Evolutionary conservation across 2,113 vertebrate genomes (phyloP).

Genomic region (Haliaeetus leucogaster): DNA sequence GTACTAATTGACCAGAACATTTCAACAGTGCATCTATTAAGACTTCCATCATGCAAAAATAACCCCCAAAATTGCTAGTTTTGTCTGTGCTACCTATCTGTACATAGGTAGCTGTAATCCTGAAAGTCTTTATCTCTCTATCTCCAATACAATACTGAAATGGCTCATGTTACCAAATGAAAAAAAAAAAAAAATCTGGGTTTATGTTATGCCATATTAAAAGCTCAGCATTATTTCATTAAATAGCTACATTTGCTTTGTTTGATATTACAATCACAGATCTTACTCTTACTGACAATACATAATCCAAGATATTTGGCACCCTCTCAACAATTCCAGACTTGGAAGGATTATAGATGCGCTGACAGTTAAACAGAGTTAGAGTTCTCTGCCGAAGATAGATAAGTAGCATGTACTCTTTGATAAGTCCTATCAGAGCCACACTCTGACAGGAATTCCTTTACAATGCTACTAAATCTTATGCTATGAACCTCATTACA

Average conservation of each 20-base stretch:
- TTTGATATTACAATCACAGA: neutral
- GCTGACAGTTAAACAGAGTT: conserved; percentile 33
- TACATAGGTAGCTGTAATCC: neutral
- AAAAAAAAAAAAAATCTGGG: neutral
- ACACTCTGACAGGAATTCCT: conserved; percentile 54
- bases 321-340: conserved; percentile 41
- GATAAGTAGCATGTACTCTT: conserved; percentile 25
- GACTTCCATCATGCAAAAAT: neutral
- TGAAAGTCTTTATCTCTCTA: neutral
- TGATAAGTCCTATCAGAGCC: conserved; percentile 56
- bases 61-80: neutral
- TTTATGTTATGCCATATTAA: neutral
- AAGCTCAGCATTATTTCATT: conserved; percentile 17
- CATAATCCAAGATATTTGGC: conserved; percentile 34
- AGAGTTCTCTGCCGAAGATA: conserved; percentile 24
- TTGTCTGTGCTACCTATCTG: neutral
- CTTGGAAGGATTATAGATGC: conserved; percentile 39
- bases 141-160: neutral
- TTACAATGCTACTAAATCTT: conserved; percentile 6
- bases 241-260: conserved; percentile 1
- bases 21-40: neutral
- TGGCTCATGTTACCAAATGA: neutral
- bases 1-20: neutral
- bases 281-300: conserved; percentile 17
- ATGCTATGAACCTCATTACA: neutral